Conservation (phyloP, 2,797 vertebrate genomes). For the Channallabes apus region DNA sequence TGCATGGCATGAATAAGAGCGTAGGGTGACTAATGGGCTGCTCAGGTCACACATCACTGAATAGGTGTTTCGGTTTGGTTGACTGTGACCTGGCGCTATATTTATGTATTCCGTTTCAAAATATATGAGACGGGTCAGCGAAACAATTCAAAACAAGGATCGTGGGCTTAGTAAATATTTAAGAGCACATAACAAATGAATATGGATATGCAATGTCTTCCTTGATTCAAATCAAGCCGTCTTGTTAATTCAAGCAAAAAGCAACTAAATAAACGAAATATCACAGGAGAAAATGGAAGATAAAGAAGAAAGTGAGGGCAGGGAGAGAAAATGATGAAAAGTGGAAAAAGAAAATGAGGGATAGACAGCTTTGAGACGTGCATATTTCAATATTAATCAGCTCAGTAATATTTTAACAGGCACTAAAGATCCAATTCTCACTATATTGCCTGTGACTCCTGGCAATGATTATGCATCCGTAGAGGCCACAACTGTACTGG, state of each 20-base stretch:
- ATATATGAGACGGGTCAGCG: constrained; percentile 66
- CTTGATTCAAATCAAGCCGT: constrained; percentile 17
- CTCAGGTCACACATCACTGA: constrained; percentile 32
- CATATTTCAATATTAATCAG: constrained; percentile 83
- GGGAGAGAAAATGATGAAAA: constrained; percentile 47
- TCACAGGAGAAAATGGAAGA: constrained; percentile 54
- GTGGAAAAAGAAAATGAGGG: constrained; percentile 52
- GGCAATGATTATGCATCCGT: constrained; percentile 71
- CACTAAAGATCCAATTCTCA: constrained; percentile 82
- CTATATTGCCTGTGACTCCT: constrained; percentile 75
- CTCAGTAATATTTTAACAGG: constrained; percentile 86
- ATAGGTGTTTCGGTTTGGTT: constrained; percentile 43
- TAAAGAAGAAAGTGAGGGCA: constrained; percentile 52
- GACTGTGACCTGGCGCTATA: constrained; percentile 53
- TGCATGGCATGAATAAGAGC: constrained; percentile 39
- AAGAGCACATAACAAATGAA: constrained; percentile 41
- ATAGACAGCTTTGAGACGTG: constrained; percentile 72
- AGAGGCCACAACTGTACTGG: constrained; percentile 53
- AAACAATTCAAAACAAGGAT: constrained; percentile 63
- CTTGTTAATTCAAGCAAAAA: background rate
- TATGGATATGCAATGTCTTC: constrained; percentile 39
- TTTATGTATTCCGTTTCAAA: constrained; percentile 61
- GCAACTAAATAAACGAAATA: background rate
- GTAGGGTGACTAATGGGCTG: constrained; percentile 34
- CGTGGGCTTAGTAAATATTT: constrained; percentile 56